A percentile compares a stretch with the other conserved stretches of the same genome.
These are phyloP conservation scores for Empidonax traillii DNA, from an alignment of 2,113 vertebrate genomes.

Conservation along the genomic window DNA sequence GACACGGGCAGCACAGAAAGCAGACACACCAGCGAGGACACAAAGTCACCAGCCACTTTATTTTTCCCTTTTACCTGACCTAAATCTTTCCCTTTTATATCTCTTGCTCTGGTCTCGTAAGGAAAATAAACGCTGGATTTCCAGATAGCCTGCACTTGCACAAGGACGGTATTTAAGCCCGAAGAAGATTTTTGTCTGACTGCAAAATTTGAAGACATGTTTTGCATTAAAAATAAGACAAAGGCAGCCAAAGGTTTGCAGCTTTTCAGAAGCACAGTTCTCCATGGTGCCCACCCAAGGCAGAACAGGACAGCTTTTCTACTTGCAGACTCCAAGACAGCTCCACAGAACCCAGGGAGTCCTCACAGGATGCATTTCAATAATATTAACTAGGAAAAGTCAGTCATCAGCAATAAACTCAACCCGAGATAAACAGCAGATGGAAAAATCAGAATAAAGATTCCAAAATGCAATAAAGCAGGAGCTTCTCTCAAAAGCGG, in stretches of 20 bases:
- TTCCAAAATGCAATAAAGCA: neutral
- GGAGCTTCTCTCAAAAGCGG: neutral
- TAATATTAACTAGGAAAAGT: neutral
- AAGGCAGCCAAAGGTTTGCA: neutral
- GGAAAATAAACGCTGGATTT: conserved; percentile 36
- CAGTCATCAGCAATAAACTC: neutral
- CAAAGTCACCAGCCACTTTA: neutral
- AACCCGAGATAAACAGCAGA: neutral
- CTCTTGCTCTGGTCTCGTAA: conserved; percentile 11
- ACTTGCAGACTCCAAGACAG: neutral
- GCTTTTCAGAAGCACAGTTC: neutral
- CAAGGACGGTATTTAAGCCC: conserved; percentile 17
- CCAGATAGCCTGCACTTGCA: neutral
- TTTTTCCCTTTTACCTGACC: conserved; percentile 14
- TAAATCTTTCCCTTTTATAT: conserved; percentile 16
- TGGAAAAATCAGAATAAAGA: neutral
- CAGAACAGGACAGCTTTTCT: neutral
- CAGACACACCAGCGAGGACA: neutral
- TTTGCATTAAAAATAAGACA: conserved; percentile 31
- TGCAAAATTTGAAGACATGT: neutral
- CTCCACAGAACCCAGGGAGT: neutral
- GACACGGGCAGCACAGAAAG: neutral
- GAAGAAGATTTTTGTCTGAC: neutral
- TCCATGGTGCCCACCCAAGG: neutral
- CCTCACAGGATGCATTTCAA: neutral